A percentile compares a stretch with the other conserved stretches of the same genome.
phyloP scores from a whole-genome alignment of 2,113 vertebrate species.

The Bos taurus region DNA sequence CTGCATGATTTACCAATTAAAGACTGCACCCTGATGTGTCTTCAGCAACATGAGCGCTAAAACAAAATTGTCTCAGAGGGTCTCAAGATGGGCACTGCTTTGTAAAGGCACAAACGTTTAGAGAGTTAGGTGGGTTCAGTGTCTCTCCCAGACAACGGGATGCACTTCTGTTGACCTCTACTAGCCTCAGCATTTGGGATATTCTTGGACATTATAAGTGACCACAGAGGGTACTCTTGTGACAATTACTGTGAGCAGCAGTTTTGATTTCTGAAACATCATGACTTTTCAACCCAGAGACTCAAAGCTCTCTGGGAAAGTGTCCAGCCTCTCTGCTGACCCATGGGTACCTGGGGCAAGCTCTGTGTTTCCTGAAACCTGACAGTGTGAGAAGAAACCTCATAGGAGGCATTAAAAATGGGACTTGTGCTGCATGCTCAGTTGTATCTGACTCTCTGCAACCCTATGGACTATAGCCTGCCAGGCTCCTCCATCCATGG shows the following conservation, averaged over 20 bases:
- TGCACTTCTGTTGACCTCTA: not conserved
- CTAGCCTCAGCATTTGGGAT: not conserved
- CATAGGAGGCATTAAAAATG: not conserved
- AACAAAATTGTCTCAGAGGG: constrained; percentile 31
- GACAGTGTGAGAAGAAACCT: not conserved
- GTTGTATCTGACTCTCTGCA: not conserved
- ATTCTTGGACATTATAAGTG: not conserved
- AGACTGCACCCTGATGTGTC: constrained; percentile 43
- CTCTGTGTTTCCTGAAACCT: not conserved
- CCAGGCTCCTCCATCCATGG: not conserved
- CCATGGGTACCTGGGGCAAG: not conserved
- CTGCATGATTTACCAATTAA: constrained; percentile 59
- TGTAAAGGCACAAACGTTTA: not conserved
- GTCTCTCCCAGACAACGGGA: not conserved
- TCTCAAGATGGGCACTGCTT: not conserved
- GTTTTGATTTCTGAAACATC: not conserved
- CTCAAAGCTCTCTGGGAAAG: not conserved
- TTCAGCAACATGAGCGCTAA: constrained; percentile 28
- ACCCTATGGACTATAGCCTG: not conserved
- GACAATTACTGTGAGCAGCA: not conserved
- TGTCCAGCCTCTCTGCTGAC: not conserved
- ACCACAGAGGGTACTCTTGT: not conserved
- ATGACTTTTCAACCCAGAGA: not conserved
- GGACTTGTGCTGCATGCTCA: not conserved
- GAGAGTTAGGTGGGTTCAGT: not conserved